Percentiles rank a stretch among this genome's conserved stretches.
These are phyloP conservation scores for Muraenolepis orangiensis DNA, from an alignment of 2,797 vertebrate species.

Conservation along the genomic window DNA sequence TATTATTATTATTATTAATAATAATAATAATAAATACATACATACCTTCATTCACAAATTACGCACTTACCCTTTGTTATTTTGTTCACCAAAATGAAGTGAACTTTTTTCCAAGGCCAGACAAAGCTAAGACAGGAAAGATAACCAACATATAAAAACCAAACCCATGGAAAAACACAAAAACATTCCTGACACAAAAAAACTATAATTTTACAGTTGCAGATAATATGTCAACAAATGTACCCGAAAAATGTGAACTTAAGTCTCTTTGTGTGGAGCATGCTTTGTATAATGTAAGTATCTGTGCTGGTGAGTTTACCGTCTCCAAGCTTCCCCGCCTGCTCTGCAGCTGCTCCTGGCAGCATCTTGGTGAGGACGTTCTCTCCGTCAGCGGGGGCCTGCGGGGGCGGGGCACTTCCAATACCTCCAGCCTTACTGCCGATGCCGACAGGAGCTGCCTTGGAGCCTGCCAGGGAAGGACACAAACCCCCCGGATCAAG, in stretches of 20 bases:
- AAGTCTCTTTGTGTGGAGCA: background rate
- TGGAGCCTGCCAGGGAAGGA: conserved; percentile 72
- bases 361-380: conserved; percentile 95
- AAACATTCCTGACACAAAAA: background rate
- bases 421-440: conserved; percentile 79
- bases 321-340: conserved; percentile 97
- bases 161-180: background rate
- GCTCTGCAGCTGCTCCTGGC: conserved; percentile 92
- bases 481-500: conserved; percentile 6
- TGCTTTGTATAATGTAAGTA: background rate
- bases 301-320: conserved; percentile 69
- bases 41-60: background rate
- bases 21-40: background rate
- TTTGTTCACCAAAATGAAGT: conserved; percentile 95
- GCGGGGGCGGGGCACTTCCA: conserved; percentile 74
- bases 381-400: conserved; percentile 82
- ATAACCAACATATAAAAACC: conserved; percentile 11
- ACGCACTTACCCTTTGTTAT: background rate
- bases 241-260: background rate
- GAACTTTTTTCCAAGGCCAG: conserved; percentile 98
- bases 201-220: too few species aligned
- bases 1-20: background rate
- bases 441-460: conserved; percentile 78
- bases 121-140: conserved; percentile 79
- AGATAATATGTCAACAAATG: background rate